These are phyloP conservation scores for Drosophila asahinai DNA, from an alignment of 1,140 invertebrate species.

Conservation along the genomic window DNA sequence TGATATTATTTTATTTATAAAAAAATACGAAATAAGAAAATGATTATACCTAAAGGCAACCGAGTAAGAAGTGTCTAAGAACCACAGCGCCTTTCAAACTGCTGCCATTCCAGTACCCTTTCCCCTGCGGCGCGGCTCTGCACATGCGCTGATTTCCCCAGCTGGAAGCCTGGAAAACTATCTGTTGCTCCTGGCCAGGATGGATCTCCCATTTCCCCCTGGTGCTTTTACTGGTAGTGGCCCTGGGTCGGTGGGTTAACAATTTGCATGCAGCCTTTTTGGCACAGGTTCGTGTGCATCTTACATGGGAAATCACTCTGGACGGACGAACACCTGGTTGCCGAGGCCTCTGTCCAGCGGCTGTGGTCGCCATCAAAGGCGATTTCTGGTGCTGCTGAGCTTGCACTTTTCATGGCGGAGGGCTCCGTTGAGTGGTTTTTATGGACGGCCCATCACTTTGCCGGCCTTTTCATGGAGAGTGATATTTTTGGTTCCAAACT, in stretches of 20 bases:
- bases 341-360: constrained; percentile 2
- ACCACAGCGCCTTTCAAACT: not conserved
- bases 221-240: not conserved
- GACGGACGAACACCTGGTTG: constrained; percentile 22
- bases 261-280: constrained; percentile 62
- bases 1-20: not conserved
- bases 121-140: constrained; percentile 19
- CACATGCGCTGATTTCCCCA: constrained; percentile 44
- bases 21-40: not conserved
- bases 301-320: constrained; percentile 67
- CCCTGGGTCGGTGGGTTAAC: constrained; percentile 25
- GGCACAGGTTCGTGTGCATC: constrained; percentile 49
- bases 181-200: constrained; percentile 65
- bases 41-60: not conserved
- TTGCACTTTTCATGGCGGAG: constrained; percentile 35
- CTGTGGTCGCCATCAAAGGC: constrained; percentile 51
- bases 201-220: constrained; percentile 2
- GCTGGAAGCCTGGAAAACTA: constrained; percentile 67
- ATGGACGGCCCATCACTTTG: constrained; percentile 4
- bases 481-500: constrained; percentile 29
- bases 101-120: constrained; percentile 16
- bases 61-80: too few relatives aligned
- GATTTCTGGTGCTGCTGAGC: constrained; percentile 38
- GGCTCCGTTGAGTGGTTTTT: constrained; percentile 30
- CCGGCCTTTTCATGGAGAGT: constrained; percentile 4